Percentiles rank a stretch among this genome's conserved stretches.
phyloP scores from a whole-genome alignment of 2,888 invertebrate genomes.

The Lampropteryx suffumata region DNA sequence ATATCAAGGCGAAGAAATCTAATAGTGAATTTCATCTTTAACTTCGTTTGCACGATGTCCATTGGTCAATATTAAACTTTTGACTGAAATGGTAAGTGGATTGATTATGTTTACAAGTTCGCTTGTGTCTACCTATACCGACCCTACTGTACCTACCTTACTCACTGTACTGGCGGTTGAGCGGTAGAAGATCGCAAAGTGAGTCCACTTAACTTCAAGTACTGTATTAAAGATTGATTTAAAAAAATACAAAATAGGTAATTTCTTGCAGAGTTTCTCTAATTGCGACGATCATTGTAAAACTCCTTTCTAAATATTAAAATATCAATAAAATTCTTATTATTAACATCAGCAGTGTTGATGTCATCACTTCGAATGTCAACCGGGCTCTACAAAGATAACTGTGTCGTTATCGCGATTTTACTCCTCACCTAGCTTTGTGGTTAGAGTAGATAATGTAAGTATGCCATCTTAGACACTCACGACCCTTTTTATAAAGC shows the following conservation, averaged over 20 bases:
- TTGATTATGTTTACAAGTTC: not conserved
- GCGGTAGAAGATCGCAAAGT: too few relatives aligned
- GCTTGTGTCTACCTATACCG: too few relatives aligned
- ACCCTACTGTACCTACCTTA: too few relatives aligned
- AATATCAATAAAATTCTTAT: constrained; percentile 5
- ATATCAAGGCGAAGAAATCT: not conserved
- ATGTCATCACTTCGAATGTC: constrained; percentile 42
- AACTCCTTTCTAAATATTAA: constrained; percentile 20
- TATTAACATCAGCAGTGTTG: constrained; percentile 29
- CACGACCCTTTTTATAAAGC: constrained; percentile 21
- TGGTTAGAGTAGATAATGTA: too few relatives aligned
- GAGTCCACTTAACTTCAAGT: too few relatives aligned
- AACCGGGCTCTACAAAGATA: constrained; percentile 11
- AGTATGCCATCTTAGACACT: constrained; percentile 4
- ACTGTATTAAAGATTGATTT: too few relatives aligned
- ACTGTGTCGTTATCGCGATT: constrained; percentile 1
- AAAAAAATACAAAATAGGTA: too few relatives aligned
- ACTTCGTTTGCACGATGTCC: not conserved
- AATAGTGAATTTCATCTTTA: not conserved
- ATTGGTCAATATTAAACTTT: not conserved
- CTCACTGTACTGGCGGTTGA: too few relatives aligned
- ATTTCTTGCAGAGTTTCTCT: too few relatives aligned
- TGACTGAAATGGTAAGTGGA: not conserved
- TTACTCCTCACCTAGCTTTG: constrained; percentile 5
- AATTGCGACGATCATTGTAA: constrained; percentile 5